Base-by-base conservation (phyloP, 35 echinoderm and acorn worm genomes). In the Heliocidaris erythrogramma region DNA sequence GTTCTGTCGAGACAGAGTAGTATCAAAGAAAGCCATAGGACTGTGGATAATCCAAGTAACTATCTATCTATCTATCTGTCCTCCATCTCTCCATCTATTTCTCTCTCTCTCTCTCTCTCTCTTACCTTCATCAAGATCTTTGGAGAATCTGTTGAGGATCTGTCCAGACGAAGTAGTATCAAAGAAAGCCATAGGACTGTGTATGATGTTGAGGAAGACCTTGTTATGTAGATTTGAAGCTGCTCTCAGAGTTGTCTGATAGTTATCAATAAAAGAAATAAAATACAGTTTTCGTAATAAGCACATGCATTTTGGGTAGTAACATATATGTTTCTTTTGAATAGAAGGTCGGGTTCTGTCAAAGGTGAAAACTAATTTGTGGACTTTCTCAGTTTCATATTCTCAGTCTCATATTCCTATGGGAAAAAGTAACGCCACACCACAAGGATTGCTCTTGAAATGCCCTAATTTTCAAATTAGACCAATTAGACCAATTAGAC, bases 71-170 rank as follows among this genome's bases (percentile, higher is more conserved):
- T 24, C 60, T 65, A 5, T 65, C 60, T 65, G 1, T 18, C 60
- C 17, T n/a, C n/a, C n/a, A 0, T 24, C n/a, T n/a, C n/a, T n/a
- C n/a, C n/a, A n/a, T n/a, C n/a, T n/a, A n/a, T n/a, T n/a, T n/a
- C n/a, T n/a, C n/a, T n/a, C n/a, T n/a, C n/a, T n/a, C n/a, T n/a
- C n/a, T n/a, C n/a, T n/a, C n/a, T n/a, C n/a, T n/a, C 30, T 88
- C 86, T 88, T 91, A 97, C 97, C 86, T 90, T 97, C 97, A 94
- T 97, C 97, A 32, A 97, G 85, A 96, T 97, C 97, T 95, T 96
- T 97, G 16, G 97, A 96, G 61, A 97, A 97, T 59, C 95, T 95
- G 89, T 97, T 97, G 29, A 97, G 86, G 31, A 97, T 95, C 85
- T 95, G 96, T 35, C 97, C 97, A 7, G 94, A 84, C 53, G 97